A percentile compares a stretch with the other conserved stretches of the same genome.
These are phyloP conservation scores for Ovis canadensis DNA, from an alignment of 2,113 vertebrate species.

Conservation along the genomic window DNA sequence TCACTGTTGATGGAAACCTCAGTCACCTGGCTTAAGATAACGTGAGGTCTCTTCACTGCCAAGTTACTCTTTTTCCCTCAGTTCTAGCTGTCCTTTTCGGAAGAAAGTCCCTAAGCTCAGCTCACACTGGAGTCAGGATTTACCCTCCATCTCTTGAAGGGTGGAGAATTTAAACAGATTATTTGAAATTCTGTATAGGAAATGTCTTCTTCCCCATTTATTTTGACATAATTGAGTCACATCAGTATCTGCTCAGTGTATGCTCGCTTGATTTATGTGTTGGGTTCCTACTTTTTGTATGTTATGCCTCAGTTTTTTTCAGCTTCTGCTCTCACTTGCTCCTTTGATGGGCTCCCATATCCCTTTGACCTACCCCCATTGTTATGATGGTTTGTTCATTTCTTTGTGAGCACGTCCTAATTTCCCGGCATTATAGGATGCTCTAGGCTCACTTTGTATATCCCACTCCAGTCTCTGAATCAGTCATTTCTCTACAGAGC, in stretches of 20 bases:
- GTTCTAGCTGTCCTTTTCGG: not conserved
- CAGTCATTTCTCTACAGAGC: not conserved
- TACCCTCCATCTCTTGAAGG: not conserved
- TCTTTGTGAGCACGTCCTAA: not conserved
- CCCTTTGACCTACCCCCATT: not conserved
- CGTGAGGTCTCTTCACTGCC: not conserved
- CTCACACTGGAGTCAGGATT: not conserved
- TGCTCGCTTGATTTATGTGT: not conserved
- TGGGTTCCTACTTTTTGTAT: not conserved
- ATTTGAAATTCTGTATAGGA: not conserved
- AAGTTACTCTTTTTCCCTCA: not conserved
- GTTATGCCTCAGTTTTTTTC: not conserved
- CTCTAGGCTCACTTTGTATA: not conserved
- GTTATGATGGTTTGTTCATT: not conserved
- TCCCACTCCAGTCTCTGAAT: not conserved
- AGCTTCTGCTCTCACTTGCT: not conserved
- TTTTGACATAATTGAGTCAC: not conserved
- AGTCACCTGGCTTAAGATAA: not conserved
- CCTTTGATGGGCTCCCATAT: not conserved
- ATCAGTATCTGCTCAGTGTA: not conserved
- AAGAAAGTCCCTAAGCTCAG: not conserved
- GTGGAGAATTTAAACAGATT: not conserved
- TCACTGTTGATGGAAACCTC: not conserved
- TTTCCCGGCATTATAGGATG: not conserved
- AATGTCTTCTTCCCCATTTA: not conserved